phyloP scores from a whole-genome alignment of 2,113 vertebrate genomes.

The Rhea americana region DNA sequence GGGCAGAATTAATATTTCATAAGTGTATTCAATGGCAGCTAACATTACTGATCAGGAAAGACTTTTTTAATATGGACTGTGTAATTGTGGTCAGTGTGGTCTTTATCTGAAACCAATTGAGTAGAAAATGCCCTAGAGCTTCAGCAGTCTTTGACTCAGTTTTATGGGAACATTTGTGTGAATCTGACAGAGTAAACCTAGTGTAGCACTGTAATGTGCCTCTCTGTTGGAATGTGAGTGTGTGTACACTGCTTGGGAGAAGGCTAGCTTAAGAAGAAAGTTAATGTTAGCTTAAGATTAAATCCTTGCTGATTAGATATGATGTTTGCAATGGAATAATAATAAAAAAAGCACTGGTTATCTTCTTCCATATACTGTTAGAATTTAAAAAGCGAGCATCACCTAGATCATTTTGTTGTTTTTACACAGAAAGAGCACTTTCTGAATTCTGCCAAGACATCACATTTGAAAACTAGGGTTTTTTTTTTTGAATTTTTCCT shows the following conservation, averaged over 20 bases:
- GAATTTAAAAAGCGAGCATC: neutral
- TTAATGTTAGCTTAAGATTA: neutral
- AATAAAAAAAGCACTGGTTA: no score
- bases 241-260: neutral
- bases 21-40: neutral
- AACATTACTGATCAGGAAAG: neutral
- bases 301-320: neutral
- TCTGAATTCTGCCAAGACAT: neutral
- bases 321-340: neutral
- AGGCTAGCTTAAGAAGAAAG: neutral
- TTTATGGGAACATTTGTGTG: neutral
- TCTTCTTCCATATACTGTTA: neutral
- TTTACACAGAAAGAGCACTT: neutral
- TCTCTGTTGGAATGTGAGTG: neutral
- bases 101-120: neutral
- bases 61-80: neutral
- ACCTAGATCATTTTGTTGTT: neutral
- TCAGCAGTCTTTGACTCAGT: neutral
- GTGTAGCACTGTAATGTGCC: neutral
- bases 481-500: neutral
- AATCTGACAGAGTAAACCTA: neutral
- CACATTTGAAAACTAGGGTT: neutral
- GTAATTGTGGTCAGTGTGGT: neutral
- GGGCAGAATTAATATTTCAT: slow-evolving; percentile 24
- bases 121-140: neutral